A percentile compares a stretch with the other conserved stretches of the same genome.
Evolutionary conservation across 2,113 vertebrate genomes (phyloP).

Genomic region (Argyrosomus japonicus): DNA sequence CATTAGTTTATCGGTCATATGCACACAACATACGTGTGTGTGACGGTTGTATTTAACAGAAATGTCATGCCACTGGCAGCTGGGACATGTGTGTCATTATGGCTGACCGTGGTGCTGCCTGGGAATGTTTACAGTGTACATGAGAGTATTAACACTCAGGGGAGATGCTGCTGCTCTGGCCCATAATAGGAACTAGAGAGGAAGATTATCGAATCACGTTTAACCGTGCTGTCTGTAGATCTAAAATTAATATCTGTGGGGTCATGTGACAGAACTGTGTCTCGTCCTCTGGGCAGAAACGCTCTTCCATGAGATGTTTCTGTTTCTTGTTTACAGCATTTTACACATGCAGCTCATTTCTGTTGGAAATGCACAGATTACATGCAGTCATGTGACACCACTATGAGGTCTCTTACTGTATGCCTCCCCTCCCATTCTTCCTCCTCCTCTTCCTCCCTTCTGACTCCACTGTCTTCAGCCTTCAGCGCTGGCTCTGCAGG

Average conservation of each 20-base stretch:
- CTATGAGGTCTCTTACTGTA: constrained; percentile 37
- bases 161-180: constrained; percentile 36
- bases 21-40: constrained; percentile 18
- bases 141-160: constrained; percentile 1
- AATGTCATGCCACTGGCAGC: constrained; percentile 42
- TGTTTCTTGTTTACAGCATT: constrained; percentile 28
- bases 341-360: constrained; percentile 1
- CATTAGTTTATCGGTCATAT: constrained; percentile 16
- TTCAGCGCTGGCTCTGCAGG: constrained; percentile 46
- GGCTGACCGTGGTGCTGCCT: constrained; percentile 23
- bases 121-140: constrained; percentile 35
- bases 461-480: constrained; percentile 32
- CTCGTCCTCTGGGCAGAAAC: not conserved
- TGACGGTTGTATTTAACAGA: constrained; percentile 28
- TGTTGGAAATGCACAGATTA: not conserved
- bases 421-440: not conserved
- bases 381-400: constrained; percentile 42
- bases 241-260: constrained; percentile 1
- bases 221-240: constrained; percentile 14
- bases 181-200: constrained; percentile 20
- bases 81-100: constrained; percentile 45
- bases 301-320: constrained; percentile 13
- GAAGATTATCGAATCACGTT: constrained; percentile 34
- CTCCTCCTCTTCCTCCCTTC: constrained; percentile 4
- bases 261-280: constrained; percentile 27